These are phyloP conservation scores for Clarias fuscus DNA, from an alignment of 2,797 vertebrate genomes.

Conservation along the genomic window DNA sequence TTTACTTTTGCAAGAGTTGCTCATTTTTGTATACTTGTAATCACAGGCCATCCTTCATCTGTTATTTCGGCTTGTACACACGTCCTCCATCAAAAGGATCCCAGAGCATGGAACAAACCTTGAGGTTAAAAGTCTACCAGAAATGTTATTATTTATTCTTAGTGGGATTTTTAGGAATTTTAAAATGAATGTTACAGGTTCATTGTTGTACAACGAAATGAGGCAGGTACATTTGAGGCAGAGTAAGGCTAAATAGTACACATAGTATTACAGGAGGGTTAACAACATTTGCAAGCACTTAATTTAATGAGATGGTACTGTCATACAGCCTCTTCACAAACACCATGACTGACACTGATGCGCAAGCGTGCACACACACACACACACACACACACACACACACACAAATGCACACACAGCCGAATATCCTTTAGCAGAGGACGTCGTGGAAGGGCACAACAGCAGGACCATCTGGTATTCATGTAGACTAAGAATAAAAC, in stretches of 20 bases:
- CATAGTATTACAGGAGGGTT: not conserved
- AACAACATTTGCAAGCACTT: not conserved
- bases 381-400: slow-evolving; percentile 15
- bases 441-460: slow-evolving; percentile 67
- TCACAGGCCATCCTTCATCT: slow-evolving; percentile 14
- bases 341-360: slow-evolving; percentile 32
- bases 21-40: slow-evolving; percentile 9
- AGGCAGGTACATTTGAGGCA: not conserved
- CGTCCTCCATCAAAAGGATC: not conserved
- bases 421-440: slow-evolving; percentile 44
- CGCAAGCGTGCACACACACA: slow-evolving; percentile 13
- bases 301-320: slow-evolving; percentile 8
- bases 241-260: not conserved
- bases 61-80: not conserved
- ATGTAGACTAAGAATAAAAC: slow-evolving; percentile 72
- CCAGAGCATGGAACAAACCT: slow-evolving; percentile 3
- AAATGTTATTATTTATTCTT: not conserved
- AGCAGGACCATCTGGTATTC: slow-evolving; percentile 72
- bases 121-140: not conserved
- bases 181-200: not conserved
- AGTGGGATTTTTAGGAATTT: not conserved
- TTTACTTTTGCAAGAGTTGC: not conserved
- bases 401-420: slow-evolving; percentile 38
- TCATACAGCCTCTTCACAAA: slow-evolving; percentile 16
- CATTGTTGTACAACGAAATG: not conserved